Conservation (phyloP, 1,140 invertebrate species). For the Cotesia typhae region DNA sequence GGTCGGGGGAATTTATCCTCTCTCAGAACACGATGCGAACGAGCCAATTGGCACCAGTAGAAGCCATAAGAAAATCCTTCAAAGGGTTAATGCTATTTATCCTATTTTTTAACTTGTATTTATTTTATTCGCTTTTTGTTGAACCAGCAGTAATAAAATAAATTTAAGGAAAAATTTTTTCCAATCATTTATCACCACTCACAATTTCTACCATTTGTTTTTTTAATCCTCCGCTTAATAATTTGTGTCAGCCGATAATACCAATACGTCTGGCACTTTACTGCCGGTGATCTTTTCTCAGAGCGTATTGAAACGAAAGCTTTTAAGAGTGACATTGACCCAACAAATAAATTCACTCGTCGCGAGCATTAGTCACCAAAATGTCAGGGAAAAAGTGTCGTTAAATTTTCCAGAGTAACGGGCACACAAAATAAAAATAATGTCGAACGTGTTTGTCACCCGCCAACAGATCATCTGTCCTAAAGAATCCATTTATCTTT, state of each 20-base stretch:
- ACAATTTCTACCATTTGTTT: too few species aligned
- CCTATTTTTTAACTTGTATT: conserved; percentile 1
- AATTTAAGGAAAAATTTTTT: too few species aligned
- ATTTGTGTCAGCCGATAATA: too few species aligned
- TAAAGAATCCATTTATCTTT: conserved; percentile 13
- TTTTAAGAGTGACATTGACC: conserved; percentile 34
- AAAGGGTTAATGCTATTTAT: neutral
- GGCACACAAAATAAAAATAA: conserved; percentile 15
- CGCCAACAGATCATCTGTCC: neutral
- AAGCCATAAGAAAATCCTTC: neutral
- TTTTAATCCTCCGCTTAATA: too few species aligned
- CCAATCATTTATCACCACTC: too few species aligned
- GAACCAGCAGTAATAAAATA: too few species aligned
- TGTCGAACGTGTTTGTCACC: conserved; percentile 20
- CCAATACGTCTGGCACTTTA: neutral
- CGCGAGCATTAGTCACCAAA: conserved; percentile 24
- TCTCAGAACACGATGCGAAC: conserved; percentile 15
- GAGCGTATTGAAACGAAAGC: conserved; percentile 23
- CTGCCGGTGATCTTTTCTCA: neutral
- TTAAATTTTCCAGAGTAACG: conserved; percentile 17
- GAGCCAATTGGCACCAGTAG: conserved; percentile 25
- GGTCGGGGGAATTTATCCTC: conserved; percentile 27
- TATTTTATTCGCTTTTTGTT: neutral
- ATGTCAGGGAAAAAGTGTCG: conserved; percentile 3
- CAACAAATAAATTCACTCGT: conserved; percentile 3